Conservation (phyloP, 2,888 invertebrate genomes). For the Coenonympha arcania region DNA sequence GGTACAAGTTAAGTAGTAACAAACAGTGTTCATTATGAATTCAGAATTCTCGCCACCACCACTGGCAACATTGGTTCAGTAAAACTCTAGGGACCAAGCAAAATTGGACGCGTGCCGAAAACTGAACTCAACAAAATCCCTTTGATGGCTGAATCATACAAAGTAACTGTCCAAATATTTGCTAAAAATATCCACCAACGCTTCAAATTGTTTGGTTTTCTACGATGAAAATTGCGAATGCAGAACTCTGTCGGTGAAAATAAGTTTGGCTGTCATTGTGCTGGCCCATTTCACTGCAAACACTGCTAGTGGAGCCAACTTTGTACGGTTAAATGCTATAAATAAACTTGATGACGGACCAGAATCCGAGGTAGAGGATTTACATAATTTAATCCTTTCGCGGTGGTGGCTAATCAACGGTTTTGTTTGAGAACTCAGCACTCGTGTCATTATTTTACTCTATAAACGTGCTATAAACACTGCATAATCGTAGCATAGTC, state of each 20-base stretch:
- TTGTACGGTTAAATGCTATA: constrained; percentile 16
- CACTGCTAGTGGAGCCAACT: constrained; percentile 15
- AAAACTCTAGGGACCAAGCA: constrained; percentile 6
- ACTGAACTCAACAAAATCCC: constrained; percentile 12
- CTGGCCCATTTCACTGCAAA: constrained; percentile 15
- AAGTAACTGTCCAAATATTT: constrained; percentile 13
- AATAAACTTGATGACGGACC: constrained; percentile 5
- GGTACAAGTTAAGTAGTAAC: background rate
- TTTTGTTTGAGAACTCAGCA: background rate
- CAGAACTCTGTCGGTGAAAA: constrained; percentile 19
- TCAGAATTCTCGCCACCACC: background rate
- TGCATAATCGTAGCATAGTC: too few species aligned
- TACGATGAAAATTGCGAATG: constrained; percentile 17
- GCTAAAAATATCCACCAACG: constrained; percentile 12
- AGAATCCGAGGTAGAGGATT: background rate
- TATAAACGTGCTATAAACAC: too few species aligned
- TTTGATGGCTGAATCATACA: constrained; percentile 12
- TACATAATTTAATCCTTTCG: constrained; percentile 1
- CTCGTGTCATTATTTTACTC: background rate
- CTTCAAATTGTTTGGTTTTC: constrained; percentile 15
- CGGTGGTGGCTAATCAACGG: background rate
- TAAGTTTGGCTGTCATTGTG: constrained; percentile 19
- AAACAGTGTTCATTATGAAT: constrained; percentile 3
- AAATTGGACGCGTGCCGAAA: constrained; percentile 14
- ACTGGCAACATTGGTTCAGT: background rate